A percentile compares a stretch with the other conserved stretches of the same genome.
These are phyloP conservation scores for Periophthalmus modestus DNA, from an alignment of 2,113 vertebrate species.

Conservation along the genomic window DNA sequence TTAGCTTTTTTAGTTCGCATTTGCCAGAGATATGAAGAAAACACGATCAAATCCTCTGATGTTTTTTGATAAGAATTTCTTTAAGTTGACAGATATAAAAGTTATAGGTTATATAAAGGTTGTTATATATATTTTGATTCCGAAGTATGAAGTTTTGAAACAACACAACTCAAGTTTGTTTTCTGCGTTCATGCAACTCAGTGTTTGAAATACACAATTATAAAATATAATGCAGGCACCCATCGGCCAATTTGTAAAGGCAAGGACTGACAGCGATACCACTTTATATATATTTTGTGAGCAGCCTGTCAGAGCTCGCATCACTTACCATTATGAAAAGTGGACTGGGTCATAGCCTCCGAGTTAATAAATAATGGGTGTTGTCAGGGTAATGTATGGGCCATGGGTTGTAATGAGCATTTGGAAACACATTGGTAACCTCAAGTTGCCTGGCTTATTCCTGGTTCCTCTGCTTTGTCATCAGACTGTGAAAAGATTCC, in stretches of 20 bases:
- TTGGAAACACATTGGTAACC: conserved; percentile 63
- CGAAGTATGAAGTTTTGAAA: background rate
- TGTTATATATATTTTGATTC: too few relatives aligned
- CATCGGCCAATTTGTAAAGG: conserved; percentile 16
- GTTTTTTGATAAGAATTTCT: too few relatives aligned
- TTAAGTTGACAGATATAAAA: too few relatives aligned
- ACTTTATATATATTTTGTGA: conserved; percentile 61
- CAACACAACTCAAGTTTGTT: background rate
- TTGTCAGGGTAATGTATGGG: conserved; percentile 72
- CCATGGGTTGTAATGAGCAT: conserved; percentile 71
- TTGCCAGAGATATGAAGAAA: too few relatives aligned
- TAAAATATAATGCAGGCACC: background rate
- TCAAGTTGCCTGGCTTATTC: conserved; percentile 37
- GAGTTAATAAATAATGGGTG: conserved; percentile 75
- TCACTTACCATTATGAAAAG: conserved; percentile 54
- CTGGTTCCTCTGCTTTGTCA: conserved; percentile 29
- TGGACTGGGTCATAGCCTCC: conserved; percentile 56
- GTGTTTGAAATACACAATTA: conserved; percentile 52
- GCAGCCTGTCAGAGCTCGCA: conserved; percentile 63
- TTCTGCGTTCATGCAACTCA: conserved; percentile 16
- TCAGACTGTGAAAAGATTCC: conserved; percentile 31
- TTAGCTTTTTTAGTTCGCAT: too few relatives aligned
- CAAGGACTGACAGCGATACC: conserved; percentile 25
- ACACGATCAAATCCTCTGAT: too few relatives aligned
- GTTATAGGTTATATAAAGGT: too few relatives aligned